Conservation (phyloP, 2,113 vertebrate genomes). For the Penelope pileata region DNA sequence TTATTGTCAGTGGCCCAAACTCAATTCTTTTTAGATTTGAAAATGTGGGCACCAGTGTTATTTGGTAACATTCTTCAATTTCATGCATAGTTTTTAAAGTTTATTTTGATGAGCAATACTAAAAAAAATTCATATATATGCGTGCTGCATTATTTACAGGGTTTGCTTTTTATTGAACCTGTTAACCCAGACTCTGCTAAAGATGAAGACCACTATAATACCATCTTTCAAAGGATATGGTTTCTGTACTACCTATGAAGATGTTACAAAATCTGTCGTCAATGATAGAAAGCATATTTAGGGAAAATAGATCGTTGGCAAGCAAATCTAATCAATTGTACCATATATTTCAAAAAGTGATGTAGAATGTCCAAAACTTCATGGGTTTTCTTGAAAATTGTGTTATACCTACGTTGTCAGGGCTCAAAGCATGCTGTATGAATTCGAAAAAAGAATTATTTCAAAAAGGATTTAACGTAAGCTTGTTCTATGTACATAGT, state of each 20-base stretch:
- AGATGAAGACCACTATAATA: background rate
- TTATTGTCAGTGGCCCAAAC: background rate
- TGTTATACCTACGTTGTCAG: background rate
- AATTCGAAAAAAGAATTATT: no score
- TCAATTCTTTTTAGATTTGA: background rate
- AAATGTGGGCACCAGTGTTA: background rate
- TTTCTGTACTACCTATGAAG: background rate
- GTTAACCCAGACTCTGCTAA: background rate
- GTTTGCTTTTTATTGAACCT: background rate
- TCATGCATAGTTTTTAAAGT: background rate
- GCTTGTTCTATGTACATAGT: background rate
- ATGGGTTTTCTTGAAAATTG: background rate
- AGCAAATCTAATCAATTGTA: background rate
- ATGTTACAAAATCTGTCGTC: background rate
- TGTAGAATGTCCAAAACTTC: background rate
- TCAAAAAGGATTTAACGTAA: background rate
- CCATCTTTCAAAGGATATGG: background rate
- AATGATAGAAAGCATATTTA: background rate
- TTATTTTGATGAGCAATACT: background rate
- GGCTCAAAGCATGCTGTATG: background rate
- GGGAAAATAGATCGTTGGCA: background rate
- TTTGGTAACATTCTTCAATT: background rate
- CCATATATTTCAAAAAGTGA: background rate
- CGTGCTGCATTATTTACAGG: background rate
- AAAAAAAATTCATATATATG: background rate